A percentile compares a stretch with the other conserved stretches of the same genome.
These are phyloP conservation scores for rabbit (Oryctolagus cuniculus) DNA, from an alignment of 2,113 vertebrate species.

Conservation along the genomic window DNA sequence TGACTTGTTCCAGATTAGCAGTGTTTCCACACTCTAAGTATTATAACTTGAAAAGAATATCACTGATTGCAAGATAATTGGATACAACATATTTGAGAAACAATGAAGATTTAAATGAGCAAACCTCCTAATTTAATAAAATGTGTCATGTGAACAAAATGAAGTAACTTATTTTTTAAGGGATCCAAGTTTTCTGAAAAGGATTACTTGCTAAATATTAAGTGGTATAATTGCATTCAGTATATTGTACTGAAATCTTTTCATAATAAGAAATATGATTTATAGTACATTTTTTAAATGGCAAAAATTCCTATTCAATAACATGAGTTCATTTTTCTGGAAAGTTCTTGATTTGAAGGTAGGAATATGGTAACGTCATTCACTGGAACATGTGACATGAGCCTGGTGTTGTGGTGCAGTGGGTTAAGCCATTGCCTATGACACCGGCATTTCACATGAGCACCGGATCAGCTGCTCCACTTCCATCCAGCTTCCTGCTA, in stretches of 20 bases:
- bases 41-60: slow-evolving; percentile 7
- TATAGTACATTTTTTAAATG: background rate
- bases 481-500: too few species aligned
- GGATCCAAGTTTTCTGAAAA: slow-evolving; percentile 41
- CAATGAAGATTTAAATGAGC: background rate
- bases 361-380: background rate
- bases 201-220: background rate
- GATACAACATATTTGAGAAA: background rate
- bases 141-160: background rate
- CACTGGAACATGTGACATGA: background rate
- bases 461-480: too few species aligned
- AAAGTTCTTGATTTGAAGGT: background rate
- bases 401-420: background rate
- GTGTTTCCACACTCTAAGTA: background rate
- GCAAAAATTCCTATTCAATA: background rate
- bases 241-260: background rate
- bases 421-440: too few species aligned
- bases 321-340: background rate
- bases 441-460: too few species aligned
- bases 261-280: background rate
- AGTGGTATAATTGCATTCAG: background rate
- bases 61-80: background rate
- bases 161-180: slow-evolving; percentile 32
- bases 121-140: slow-evolving; percentile 40
- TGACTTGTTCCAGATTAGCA: background rate